Evolutionary conservation across 2,113 vertebrate species (phyloP).

Genomic region (Cichladusa arquata): DNA sequence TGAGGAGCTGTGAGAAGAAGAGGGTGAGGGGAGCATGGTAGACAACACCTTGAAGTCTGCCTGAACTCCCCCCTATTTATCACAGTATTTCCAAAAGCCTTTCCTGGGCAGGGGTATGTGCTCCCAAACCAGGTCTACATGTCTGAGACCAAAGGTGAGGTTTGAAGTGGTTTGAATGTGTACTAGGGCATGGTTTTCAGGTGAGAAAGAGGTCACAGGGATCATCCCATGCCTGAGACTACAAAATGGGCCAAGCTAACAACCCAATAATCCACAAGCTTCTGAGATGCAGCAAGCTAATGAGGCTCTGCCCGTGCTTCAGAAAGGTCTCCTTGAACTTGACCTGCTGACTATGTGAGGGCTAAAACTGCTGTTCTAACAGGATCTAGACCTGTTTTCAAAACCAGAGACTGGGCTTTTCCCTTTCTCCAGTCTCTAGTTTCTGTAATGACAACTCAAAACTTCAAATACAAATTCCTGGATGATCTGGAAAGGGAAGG

Average conservation of each 20-base stretch:
- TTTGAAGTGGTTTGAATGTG: neutral
- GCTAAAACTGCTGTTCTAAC: neutral
- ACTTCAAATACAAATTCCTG: neutral
- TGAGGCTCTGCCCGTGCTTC: neutral
- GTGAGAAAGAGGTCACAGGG: neutral
- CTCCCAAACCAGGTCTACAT: neutral
- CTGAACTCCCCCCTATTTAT: neutral
- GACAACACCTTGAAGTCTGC: neutral
- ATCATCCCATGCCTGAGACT: neutral
- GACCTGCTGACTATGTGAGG: neutral
- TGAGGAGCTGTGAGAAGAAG: neutral
- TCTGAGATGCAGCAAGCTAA: neutral
- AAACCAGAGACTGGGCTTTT: neutral
- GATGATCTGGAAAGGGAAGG: accelerated
- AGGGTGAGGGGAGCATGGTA: neutral
- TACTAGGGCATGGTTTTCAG: neutral
- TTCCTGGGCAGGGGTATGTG: neutral
- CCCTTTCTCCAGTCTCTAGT: neutral
- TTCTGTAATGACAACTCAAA: neutral
- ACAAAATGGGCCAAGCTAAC: neutral
- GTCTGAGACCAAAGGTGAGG: neutral
- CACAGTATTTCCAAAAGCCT: neutral
- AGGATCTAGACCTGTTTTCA: neutral
- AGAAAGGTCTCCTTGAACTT: constrained; percentile 8
- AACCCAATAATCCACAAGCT: neutral